Conservation (phyloP, 2,797 vertebrate genomes). For the Sebastes itinus region DNA sequence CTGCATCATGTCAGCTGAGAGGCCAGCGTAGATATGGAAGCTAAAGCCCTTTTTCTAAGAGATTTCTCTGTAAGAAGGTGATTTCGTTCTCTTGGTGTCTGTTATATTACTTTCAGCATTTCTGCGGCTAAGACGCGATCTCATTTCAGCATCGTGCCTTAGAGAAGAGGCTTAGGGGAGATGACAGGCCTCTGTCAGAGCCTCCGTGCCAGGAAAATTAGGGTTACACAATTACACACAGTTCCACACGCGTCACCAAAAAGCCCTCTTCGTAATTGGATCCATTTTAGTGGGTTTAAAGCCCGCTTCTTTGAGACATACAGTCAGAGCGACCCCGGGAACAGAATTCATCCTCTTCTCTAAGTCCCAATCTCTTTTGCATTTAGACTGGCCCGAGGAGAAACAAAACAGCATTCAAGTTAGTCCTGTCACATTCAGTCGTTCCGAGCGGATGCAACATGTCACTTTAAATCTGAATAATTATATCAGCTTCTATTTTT, state of each 20-base stretch:
- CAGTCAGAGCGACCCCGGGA: conserved; percentile 50
- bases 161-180: conserved; percentile 75
- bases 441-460: conserved; percentile 56
- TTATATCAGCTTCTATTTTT: conserved; percentile 24
- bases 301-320: conserved; percentile 65
- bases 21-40: conserved; percentile 57
- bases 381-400: conserved; percentile 60
- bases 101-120: conserved; percentile 73
- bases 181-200: conserved; percentile 78
- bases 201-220: conserved; percentile 74
- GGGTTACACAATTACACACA: conserved; percentile 80
- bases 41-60: conserved; percentile 57
- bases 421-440: conserved; percentile 69
- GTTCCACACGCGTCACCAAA: conserved; percentile 69
- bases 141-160: conserved; percentile 75
- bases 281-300: conserved; percentile 78
- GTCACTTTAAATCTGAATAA: conserved; percentile 46
- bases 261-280: conserved; percentile 77
- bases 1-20: conserved; percentile 63
- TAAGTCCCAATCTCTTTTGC: conserved; percentile 49
- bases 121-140: conserved; percentile 73
- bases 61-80: conserved; percentile 71
- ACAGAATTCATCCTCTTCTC: conserved; percentile 51
- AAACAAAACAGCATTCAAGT: conserved; percentile 58
- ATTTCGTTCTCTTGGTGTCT: conserved; percentile 65